Base-by-base conservation (phyloP, 2,797 vertebrate species). In the Acanthurus leucopareius region DNA sequence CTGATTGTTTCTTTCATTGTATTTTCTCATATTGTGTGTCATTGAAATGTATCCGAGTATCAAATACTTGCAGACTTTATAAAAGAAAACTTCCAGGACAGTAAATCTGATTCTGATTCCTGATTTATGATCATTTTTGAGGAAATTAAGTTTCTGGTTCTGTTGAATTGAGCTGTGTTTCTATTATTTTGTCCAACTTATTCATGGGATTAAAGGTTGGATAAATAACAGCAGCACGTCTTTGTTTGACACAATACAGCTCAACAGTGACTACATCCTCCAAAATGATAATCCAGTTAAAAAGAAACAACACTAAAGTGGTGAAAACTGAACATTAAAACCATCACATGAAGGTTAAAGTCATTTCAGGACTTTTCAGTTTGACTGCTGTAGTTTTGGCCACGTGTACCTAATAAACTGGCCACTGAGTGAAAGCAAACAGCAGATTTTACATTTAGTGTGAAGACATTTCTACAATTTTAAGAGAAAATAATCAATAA, bases 381-480 rank as follows among this genome's bases (percentile, higher is more conserved):
- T 14, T 19, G 17, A 52, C 25, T 20, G 54, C 19, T 17, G 40
- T 13, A 17, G 4, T 5, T 42, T 74, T 9, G 32, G 7, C 9
- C 6, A 15, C 10, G 6, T 32, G 14, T 59, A 10, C 49, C 40
- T 66, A 35, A 58, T 48, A 69, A 60, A 48, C 14, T 54, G 62
- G 13, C 16, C 40, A 25, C 28, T 52, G 19, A 63, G n/a, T 44
- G 28, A 13, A 61, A 56, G 14, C 6, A 35, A 60, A 40, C 35
- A 69, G 17, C 22, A 52, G 35, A 61, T 61, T 52, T 45, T 62
- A 73, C 73, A 25, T 3, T 25, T 25, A 25, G 25, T 25, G 25
- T 59, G n/a, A 54, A n/a, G 20, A 60, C 17, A 68, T 20, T 63
- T 62, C n/a, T n/a, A 62, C n/a, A 58, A 16, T 54, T 47, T 61